A percentile compares a stretch with the other conserved stretches of the same genome.
These are phyloP conservation scores for Cheilosia urbana DNA, from an alignment of 2,888 invertebrate species.

Conservation along the genomic window DNA sequence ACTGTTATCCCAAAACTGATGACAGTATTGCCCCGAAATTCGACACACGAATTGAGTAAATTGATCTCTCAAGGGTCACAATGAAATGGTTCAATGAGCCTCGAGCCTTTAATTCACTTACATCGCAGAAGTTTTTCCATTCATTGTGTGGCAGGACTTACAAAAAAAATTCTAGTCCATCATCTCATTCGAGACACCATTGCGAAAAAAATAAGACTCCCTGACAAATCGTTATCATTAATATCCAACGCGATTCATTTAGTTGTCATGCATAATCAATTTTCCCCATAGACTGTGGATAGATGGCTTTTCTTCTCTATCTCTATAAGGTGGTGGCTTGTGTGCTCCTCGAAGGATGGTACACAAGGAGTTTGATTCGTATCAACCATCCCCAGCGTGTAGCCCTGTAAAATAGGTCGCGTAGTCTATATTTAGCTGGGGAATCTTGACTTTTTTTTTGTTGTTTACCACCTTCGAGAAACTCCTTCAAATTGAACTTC, in stretches of 20 bases:
- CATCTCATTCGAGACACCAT: not conserved
- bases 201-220: slow-evolving; percentile 15
- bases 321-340: not conserved
- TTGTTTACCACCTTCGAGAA: slow-evolving; percentile 10
- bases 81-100: too few relatives aligned
- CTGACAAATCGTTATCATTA: slow-evolving; percentile 63
- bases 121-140: not conserved
- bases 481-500: slow-evolving; percentile 54
- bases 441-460: not conserved
- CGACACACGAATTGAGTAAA: too few relatives aligned
- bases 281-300: slow-evolving; percentile 32
- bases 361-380: slow-evolving; percentile 8
- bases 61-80: too few relatives aligned
- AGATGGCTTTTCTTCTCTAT: slow-evolving; percentile 20
- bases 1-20: too few relatives aligned
- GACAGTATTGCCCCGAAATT: too few relatives aligned
- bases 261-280: slow-evolving; percentile 70
- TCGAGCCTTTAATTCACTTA: slow-evolving; percentile 3
- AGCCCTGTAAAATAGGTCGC: slow-evolving; percentile 1
- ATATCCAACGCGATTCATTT: slow-evolving; percentile 67
- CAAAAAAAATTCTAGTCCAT: not conserved
- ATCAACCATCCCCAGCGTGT: slow-evolving; percentile 28
- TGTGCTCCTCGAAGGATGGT: not conserved
- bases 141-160: slow-evolving; percentile 3
- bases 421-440: slow-evolving; percentile 14